Conservation (phyloP, 2,888 invertebrate species). For the Prenolepis imparis region DNA sequence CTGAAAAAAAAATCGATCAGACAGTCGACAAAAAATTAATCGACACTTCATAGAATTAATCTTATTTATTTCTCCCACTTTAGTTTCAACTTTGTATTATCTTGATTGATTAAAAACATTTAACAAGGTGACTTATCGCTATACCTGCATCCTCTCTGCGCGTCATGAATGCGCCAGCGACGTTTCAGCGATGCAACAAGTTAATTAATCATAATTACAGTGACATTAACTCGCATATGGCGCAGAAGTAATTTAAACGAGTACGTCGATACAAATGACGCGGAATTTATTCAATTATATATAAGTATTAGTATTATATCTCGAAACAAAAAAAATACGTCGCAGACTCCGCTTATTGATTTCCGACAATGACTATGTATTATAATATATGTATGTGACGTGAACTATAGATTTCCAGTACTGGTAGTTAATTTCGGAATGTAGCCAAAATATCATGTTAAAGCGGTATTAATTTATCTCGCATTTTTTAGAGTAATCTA, state of each 20-base stretch:
- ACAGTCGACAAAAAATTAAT: constrained; percentile 6
- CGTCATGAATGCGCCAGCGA: background rate
- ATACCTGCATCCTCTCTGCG: background rate
- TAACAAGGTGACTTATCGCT: background rate
- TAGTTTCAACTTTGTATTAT: background rate
- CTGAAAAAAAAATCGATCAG: background rate
- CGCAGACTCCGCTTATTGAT: background rate
- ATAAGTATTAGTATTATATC: background rate
- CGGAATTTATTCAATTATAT: background rate
- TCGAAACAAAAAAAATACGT: background rate
- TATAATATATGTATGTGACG: no score
- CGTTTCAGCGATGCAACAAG: background rate
- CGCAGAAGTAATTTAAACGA: background rate
- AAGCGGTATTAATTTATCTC: background rate
- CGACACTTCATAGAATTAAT: background rate
- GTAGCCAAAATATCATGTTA: background rate
- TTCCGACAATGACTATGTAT: no score
- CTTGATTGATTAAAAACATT: background rate
- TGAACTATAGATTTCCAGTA: no score
- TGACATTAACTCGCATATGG: background rate
- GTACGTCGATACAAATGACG: background rate
- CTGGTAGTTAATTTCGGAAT: no score
- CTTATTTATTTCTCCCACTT: background rate
- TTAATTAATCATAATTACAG: constrained; percentile 38
- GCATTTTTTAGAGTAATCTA: background rate